These are phyloP conservation scores for Caenorhabditis virilis DNA, from an alignment of 2,888 invertebrate genomes.

Conservation along the genomic window DNA sequence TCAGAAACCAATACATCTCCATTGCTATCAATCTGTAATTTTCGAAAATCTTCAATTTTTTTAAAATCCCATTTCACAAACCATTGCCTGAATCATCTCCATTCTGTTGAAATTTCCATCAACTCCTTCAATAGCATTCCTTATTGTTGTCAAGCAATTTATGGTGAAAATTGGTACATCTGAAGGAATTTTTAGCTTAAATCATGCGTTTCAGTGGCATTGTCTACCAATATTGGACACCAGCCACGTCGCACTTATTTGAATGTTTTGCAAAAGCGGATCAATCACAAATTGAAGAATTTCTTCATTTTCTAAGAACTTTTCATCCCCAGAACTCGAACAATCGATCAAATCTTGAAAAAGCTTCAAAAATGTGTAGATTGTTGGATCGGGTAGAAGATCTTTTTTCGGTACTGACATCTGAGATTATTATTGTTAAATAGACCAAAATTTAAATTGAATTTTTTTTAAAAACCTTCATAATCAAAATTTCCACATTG, in stretches of 20 bases:
- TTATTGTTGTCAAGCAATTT: conserved; percentile 25
- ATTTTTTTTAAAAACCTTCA: conserved; percentile 4
- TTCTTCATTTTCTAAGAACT: conserved; percentile 14
- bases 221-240: conserved; percentile 7
- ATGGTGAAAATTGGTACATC: conserved; percentile 30
- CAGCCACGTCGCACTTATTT: conserved; percentile 21
- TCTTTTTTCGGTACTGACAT: conserved; percentile 28
- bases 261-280: conserved; percentile 26
- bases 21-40: neutral
- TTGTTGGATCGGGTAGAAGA: conserved; percentile 21
- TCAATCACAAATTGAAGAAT: conserved; percentile 24
- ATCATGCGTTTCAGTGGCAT: neutral
- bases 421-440: neutral
- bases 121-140: neutral
- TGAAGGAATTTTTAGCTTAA: neutral
- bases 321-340: conserved; percentile 8
- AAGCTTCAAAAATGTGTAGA: conserved; percentile 15
- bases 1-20: neutral
- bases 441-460: neutral
- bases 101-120: too few relatives aligned
- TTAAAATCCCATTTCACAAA: too few relatives aligned
- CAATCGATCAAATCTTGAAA: conserved; percentile 17
- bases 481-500: conserved; percentile 20
- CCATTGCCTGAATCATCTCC: too few relatives aligned
- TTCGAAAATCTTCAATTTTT: too few relatives aligned